These are phyloP conservation scores for Hippoglossus hippoglossus DNA, from an alignment of 2,797 vertebrate species.

Conservation along the genomic window DNA sequence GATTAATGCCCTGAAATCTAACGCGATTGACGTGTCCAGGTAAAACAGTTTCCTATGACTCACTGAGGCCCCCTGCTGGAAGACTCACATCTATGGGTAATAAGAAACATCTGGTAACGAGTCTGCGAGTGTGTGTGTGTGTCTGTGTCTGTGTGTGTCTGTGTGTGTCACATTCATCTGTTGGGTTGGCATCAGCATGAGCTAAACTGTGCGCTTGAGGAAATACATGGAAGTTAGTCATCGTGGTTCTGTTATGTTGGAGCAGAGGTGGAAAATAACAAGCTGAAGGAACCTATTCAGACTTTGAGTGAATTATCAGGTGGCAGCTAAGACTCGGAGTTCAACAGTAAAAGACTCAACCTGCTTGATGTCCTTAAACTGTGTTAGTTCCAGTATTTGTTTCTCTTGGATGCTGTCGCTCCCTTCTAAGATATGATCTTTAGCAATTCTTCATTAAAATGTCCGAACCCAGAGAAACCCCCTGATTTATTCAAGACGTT, in stretches of 20 bases:
- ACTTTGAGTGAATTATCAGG: not conserved
- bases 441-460: too few species aligned
- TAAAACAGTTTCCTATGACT: constrained; percentile 81
- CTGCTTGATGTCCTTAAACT: too few species aligned
- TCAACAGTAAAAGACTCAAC: not conserved
- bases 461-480: too few species aligned
- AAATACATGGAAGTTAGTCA: constrained; percentile 22
- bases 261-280: constrained; percentile 40
- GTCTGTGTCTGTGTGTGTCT: not conserved
- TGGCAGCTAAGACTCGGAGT: not conserved
- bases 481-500: too few species aligned
- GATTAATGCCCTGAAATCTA: constrained; percentile 44
- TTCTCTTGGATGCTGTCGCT: too few species aligned
- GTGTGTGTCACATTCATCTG: not conserved
- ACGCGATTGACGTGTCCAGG: constrained; percentile 72
- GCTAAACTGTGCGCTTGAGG: not conserved
- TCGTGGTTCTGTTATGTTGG: not conserved
- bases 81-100: constrained; percentile 72
- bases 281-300: not conserved
- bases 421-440: too few species aligned
- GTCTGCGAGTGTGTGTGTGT: constrained; percentile 11
- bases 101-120: constrained; percentile 32
- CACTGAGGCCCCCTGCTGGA: constrained; percentile 77
- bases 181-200: constrained; percentile 21
- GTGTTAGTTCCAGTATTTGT: too few species aligned